Conservation (phyloP, 1,140 invertebrate genomes). For the Lepidostoma basale region DNA sequence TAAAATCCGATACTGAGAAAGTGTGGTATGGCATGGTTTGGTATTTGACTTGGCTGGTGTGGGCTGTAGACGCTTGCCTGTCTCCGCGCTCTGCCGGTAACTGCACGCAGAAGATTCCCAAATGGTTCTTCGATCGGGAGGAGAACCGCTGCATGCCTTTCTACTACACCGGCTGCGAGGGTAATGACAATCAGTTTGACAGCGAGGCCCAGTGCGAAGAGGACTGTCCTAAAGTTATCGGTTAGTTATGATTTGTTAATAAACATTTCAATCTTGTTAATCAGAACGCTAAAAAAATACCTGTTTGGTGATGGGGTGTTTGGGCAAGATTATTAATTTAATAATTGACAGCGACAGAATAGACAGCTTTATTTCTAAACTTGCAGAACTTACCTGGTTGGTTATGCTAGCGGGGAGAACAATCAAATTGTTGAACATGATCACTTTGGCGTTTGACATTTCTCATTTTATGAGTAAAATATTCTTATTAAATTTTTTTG, state of each 20-base stretch:
- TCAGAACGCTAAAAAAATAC: too few species aligned
- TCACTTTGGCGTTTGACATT: too few species aligned
- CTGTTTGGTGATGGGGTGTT: too few species aligned
- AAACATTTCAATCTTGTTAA: too few species aligned
- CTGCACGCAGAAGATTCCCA: constrained; percentile 76
- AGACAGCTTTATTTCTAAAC: too few species aligned
- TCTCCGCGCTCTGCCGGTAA: constrained; percentile 78
- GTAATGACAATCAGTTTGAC: constrained; percentile 88
- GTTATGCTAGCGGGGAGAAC: too few species aligned
- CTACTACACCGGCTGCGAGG: constrained; percentile 91
- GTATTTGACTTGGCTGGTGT: constrained; percentile 28
- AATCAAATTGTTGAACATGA: too few species aligned
- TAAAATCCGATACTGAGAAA: background rate
- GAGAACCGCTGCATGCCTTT: constrained; percentile 92
- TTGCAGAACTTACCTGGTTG: too few species aligned
- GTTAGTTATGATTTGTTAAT: constrained; percentile 63
- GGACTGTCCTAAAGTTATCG: constrained; percentile 78
- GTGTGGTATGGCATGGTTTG: constrained; percentile 31
- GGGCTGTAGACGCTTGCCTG: constrained; percentile 74
- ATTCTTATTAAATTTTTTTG: too few species aligned
- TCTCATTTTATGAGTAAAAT: too few species aligned
- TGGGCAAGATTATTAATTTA: too few species aligned
- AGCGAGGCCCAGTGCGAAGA: constrained; percentile 77
- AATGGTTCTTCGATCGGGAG: constrained; percentile 85
- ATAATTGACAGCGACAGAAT: too few species aligned